Percentiles rank a stretch among this genome's conserved stretches.
These are phyloP conservation scores for Dipodomys spectabilis DNA, from an alignment of 2,113 vertebrate genomes.

Conservation along the genomic window DNA sequence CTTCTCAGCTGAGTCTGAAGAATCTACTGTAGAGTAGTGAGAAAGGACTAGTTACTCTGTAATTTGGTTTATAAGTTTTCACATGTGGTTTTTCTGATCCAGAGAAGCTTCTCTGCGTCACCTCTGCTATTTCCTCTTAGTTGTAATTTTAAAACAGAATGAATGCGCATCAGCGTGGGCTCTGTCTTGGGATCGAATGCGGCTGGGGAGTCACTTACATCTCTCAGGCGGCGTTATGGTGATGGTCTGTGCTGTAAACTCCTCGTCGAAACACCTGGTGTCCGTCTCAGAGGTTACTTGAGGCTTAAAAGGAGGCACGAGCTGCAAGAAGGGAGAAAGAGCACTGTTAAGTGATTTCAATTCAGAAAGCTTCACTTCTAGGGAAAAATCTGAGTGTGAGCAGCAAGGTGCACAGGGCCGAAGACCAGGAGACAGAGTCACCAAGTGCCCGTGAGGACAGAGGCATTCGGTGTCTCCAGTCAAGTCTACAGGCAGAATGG, in stretches of 20 bases:
- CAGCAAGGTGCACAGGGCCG: not conserved
- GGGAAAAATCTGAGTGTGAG: not conserved
- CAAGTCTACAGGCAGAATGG: not conserved
- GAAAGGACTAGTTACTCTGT: not conserved
- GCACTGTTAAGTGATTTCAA: constrained; percentile 58
- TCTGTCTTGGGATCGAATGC: too few relatives aligned
- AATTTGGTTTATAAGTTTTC: not conserved
- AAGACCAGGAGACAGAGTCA: not conserved
- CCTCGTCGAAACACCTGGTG: constrained; percentile 97
- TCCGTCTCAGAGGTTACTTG: constrained; percentile 98
- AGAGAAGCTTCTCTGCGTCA: not conserved
- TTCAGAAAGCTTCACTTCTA: not conserved
- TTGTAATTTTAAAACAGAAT: not conserved
- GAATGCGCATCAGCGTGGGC: not conserved
- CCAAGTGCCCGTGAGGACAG: rapidly evolving
- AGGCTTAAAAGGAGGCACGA: constrained; percentile 97
- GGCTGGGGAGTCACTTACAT: constrained; percentile 88
- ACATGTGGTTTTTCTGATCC: not conserved
- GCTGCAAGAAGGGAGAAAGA: constrained; percentile 86
- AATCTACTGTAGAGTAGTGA: not conserved
- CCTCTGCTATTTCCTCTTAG: not conserved
- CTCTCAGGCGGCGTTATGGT: constrained; percentile 98
- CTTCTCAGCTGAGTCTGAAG: not conserved
- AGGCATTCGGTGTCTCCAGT: not conserved
- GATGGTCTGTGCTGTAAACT: constrained; percentile 97